Evolutionary conservation across 2,113 vertebrate genomes (phyloP).

Genomic region (Aegithalos caudatus): DNA sequence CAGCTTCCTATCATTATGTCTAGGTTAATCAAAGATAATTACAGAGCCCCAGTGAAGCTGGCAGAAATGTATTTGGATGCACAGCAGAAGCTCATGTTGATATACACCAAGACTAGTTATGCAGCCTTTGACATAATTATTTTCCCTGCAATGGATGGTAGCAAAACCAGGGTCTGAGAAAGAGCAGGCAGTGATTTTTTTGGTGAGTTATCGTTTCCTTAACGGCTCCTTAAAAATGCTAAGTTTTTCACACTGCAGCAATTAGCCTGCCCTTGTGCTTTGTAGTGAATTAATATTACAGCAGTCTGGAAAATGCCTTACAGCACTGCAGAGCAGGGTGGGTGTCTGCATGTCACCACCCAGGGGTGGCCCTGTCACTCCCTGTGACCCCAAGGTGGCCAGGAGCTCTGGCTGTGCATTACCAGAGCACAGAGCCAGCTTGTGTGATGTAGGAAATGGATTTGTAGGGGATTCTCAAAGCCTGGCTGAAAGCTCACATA

Average conservation of each 20-base stretch:
- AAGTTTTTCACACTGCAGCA: not conserved
- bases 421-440: not conserved
- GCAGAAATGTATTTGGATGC: not conserved
- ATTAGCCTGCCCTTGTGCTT: not conserved
- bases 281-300: not conserved
- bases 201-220: not conserved
- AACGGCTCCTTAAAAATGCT: not conserved
- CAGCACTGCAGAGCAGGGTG: not conserved
- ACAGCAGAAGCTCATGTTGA: not conserved
- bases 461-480: not conserved
- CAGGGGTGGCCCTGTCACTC: not conserved
- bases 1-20: not conserved
- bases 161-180: not conserved
- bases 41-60: not conserved
- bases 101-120: not conserved
- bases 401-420: too few species aligned
- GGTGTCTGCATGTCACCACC: not conserved
- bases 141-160: not conserved
- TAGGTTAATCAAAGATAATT: conserved; percentile 32
- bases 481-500: not conserved
- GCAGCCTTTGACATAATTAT: not conserved
- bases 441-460: fast-evolving
- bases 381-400: not conserved
- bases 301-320: not conserved
- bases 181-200: not conserved